These are phyloP conservation scores for Cosmia trapezina DNA, from an alignment of 2,888 invertebrate genomes.

Conservation along the genomic window DNA sequence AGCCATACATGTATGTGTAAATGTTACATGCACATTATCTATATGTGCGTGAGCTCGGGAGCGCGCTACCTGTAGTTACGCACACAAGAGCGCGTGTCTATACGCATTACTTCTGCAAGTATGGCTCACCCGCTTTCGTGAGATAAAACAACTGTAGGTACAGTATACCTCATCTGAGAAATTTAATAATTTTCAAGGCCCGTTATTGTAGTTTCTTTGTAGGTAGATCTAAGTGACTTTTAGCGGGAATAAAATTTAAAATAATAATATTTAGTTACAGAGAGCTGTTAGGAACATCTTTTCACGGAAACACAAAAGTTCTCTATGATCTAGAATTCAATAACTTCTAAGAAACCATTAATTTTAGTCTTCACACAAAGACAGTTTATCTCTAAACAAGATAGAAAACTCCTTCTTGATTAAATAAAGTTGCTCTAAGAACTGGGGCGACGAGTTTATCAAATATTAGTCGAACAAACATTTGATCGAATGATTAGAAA, in stretches of 20 bases:
- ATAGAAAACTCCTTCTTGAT: slow-evolving; percentile 31
- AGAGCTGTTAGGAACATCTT: background rate
- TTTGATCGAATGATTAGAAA: slow-evolving; percentile 53
- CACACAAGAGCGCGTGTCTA: no score
- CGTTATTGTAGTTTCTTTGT: background rate
- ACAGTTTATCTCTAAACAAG: slow-evolving; percentile 6
- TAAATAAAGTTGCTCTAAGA: slow-evolving; percentile 26
- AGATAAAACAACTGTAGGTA: no score
- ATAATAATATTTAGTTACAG: background rate
- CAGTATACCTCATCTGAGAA: background rate
- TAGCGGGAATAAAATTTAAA: background rate
- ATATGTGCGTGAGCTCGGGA: no score
- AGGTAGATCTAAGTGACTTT: background rate
- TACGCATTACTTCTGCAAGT: no score
- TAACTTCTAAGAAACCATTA: slow-evolving; percentile 5
- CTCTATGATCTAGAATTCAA: background rate
- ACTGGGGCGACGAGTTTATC: slow-evolving; percentile 24
- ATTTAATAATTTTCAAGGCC: slow-evolving; percentile 14
- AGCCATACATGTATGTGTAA: no score
- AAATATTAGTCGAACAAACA: slow-evolving; percentile 49
- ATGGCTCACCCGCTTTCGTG: no score
- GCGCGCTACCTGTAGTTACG: no score
- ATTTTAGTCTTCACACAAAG: slow-evolving; percentile 1
- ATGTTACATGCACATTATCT: no score
- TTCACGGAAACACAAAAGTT: background rate